Evolutionary conservation across 2,888 invertebrate genomes (phyloP).

Genomic region (Seira musarum): DNA sequence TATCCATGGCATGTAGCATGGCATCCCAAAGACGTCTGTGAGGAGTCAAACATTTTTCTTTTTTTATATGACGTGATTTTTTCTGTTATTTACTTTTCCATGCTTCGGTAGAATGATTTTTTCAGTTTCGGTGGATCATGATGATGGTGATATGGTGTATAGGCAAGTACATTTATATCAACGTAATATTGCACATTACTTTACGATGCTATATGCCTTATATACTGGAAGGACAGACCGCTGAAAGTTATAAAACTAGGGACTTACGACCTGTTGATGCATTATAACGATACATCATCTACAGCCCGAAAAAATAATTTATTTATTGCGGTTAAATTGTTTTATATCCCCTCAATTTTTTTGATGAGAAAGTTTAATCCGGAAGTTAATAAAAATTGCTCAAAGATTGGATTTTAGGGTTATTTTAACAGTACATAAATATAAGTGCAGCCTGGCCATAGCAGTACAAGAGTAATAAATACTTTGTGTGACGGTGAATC

Average conservation of each 20-base stretch:
- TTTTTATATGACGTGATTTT: constrained; percentile 32
- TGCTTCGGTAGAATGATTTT: constrained; percentile 35
- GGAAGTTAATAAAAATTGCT: constrained; percentile 39
- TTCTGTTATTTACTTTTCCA: constrained; percentile 51
- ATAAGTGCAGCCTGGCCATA: not conserved
- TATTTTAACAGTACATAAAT: constrained; percentile 42
- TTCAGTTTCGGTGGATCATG: not conserved
- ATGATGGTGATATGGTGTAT: not conserved
- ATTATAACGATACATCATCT: not conserved
- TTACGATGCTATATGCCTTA: not conserved
- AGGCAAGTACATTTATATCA: too few relatives aligned
- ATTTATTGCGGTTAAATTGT: constrained; percentile 40
- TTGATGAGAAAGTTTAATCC: constrained; percentile 48
- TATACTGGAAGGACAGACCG: not conserved
- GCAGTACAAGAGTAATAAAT: too few relatives aligned
- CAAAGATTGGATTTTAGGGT: constrained; percentile 34
- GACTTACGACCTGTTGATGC: not conserved
- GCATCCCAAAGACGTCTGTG: not conserved
- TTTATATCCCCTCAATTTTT: constrained; percentile 6
- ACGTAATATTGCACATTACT: too few relatives aligned
- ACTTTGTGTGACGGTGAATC: too few relatives aligned
- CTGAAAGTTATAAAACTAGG: not conserved
- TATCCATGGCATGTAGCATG: constrained; percentile 36
- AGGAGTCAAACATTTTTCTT: not conserved
- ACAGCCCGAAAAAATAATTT: constrained; percentile 49